Conservation (phyloP, 1,140 invertebrate genomes). For the Plodia interpunctella region DNA sequence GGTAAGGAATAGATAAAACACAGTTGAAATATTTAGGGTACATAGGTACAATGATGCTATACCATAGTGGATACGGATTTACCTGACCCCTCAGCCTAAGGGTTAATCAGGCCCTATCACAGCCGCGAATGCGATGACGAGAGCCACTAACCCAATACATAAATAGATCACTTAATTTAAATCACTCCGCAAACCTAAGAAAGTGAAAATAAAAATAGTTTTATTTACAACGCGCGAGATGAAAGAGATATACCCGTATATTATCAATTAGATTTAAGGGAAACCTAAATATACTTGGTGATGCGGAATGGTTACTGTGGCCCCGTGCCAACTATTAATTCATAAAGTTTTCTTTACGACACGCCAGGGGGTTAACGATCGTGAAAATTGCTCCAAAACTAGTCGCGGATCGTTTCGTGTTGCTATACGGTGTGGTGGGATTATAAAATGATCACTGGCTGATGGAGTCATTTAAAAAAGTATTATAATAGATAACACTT, state of each 20-base stretch:
- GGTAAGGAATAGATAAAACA: no score
- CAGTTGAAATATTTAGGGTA: no score
- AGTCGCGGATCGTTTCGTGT: slow-evolving; percentile 3
- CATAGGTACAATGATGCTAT: no score
- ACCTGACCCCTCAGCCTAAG: no score
- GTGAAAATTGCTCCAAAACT: slow-evolving; percentile 44
- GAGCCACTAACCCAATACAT: neutral
- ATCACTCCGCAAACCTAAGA: neutral
- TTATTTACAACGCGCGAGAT: slow-evolving; percentile 30
- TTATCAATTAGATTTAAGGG: slow-evolving; percentile 62
- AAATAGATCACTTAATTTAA: neutral
- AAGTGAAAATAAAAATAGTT: slow-evolving; percentile 22
- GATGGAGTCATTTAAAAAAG: no score
- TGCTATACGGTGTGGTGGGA: neutral
- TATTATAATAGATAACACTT: no score
- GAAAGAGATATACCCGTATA: slow-evolving; percentile 47
- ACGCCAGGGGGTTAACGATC: slow-evolving; percentile 43
- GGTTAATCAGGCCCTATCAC: no score
- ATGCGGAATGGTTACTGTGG: slow-evolving; percentile 46
- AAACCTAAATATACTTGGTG: slow-evolving; percentile 53
- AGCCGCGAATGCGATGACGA: no score
- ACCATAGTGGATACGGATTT: no score
- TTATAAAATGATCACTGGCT: neutral
- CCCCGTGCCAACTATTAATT: slow-evolving; percentile 59
- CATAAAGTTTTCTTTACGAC: slow-evolving; percentile 61